phyloP scores from a whole-genome alignment of 2,888 invertebrate genomes.

The Azorinus chamasolen region DNA sequence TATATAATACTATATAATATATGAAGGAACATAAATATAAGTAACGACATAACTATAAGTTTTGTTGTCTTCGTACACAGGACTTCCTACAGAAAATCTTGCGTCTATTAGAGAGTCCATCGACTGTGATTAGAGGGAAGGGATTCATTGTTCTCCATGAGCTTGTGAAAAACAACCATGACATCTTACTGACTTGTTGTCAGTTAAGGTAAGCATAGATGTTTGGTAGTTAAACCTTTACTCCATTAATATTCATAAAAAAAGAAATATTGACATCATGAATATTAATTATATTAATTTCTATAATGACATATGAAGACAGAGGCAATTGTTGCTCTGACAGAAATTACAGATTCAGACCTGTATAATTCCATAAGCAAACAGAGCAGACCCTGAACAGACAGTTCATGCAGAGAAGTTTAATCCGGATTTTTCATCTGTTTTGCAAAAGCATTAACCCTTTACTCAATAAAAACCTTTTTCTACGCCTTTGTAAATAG shows the following conservation, averaged over 20 bases:
- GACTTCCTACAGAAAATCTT: slow-evolving; percentile 83
- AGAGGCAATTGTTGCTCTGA: neutral
- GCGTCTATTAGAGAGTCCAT: slow-evolving; percentile 84
- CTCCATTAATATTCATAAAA: neutral
- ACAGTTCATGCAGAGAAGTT: too few species aligned
- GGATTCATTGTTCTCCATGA: slow-evolving; percentile 84
- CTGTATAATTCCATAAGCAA: too few species aligned
- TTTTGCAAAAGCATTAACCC: too few species aligned
- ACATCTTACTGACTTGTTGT: slow-evolving; percentile 81
- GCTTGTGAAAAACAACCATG: slow-evolving; percentile 77
- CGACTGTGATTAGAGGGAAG: slow-evolving; percentile 85
- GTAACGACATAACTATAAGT: neutral
- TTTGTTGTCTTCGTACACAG: slow-evolving; percentile 57
- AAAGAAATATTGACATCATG: neutral
- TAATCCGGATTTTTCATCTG: too few species aligned
- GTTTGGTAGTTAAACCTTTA: neutral
- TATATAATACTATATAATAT: too few species aligned
- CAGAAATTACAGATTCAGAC: slow-evolving; percentile 5
- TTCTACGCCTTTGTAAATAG: too few species aligned
- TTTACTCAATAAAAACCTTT: too few species aligned
- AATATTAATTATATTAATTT: neutral
- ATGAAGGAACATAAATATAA: too few species aligned
- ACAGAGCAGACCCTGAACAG: too few species aligned
- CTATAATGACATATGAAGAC: neutral
- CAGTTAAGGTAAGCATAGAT: slow-evolving; percentile 80